Conservation (phyloP, 1,140 invertebrate genomes). For the Drosophila nannoptera region DNA sequence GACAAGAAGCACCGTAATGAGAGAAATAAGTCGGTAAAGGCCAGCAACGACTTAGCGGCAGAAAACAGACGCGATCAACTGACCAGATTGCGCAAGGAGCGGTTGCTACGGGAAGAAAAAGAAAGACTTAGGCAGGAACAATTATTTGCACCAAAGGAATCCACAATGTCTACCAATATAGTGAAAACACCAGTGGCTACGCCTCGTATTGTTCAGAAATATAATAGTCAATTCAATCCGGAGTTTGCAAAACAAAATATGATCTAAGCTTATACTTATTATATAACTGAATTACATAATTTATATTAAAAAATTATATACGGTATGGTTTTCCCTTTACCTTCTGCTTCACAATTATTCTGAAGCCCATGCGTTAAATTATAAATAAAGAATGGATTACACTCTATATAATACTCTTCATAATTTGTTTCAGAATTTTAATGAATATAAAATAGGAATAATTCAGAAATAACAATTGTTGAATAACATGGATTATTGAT, state of each 20-base stretch:
- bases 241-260: slow-evolving; percentile 41
- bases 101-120: slow-evolving; percentile 87
- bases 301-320: no score
- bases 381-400: no score
- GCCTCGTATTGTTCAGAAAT: slow-evolving; percentile 59
- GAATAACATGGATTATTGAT: no score
- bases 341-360: no score
- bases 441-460: no score
- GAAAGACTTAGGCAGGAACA: slow-evolving; percentile 87
- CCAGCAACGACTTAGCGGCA: slow-evolving; percentile 40
- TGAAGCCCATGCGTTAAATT: no score
- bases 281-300: no score
- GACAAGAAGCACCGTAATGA: slow-evolving; percentile 78
- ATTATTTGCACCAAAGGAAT: slow-evolving; percentile 81
- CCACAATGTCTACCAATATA: neutral
- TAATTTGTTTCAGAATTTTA: no score
- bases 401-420: no score
- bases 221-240: slow-evolving; percentile 66
- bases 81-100: slow-evolving; percentile 87
- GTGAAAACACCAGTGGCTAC: slow-evolving; percentile 45
- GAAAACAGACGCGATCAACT: slow-evolving; percentile 80
- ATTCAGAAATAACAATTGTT: no score
- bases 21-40: slow-evolving; percentile 78
- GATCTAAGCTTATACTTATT: neutral
- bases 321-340: no score